Conservation (phyloP, 2,797 vertebrate genomes). For the Acomys russatus region DNA sequence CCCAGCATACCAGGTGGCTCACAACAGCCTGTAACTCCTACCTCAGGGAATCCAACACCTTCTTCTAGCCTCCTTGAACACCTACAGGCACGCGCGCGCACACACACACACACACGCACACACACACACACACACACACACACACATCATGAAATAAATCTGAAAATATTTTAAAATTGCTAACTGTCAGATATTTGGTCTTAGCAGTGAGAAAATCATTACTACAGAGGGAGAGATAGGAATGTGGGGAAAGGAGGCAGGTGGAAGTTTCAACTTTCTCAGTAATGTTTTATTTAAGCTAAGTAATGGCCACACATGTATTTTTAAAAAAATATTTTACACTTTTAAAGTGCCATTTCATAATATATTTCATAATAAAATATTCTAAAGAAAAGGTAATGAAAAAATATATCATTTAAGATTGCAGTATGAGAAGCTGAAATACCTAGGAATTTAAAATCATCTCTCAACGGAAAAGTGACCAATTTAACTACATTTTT, state of each 20-base stretch:
- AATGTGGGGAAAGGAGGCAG: not conserved
- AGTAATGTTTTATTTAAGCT: constrained; percentile 15
- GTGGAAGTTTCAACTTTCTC: not conserved
- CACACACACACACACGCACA: not conserved
- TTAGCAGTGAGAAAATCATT: not conserved
- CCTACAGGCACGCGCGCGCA: not conserved
- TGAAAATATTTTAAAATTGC: too few species aligned
- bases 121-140: not conserved
- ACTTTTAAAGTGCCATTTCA: constrained; percentile 7
- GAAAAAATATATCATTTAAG: constrained; percentile 45
- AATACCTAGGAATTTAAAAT: constrained; percentile 49
- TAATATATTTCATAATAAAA: constrained; percentile 12
- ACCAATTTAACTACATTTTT: not conserved
- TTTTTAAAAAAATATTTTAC: not conserved
- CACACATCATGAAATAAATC: not conserved
- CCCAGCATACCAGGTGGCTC: not conserved
- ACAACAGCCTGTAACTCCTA: not conserved
- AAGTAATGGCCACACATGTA: not conserved
- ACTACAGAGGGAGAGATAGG: not conserved
- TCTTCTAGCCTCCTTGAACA: not conserved
- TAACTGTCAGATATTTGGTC: not conserved
- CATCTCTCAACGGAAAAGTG: constrained; percentile 1
- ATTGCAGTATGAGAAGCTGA: constrained; percentile 12
- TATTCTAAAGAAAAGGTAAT: not conserved
- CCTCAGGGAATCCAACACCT: not conserved